Percentiles rank a stretch among this genome's conserved stretches.
Evolutionary conservation across 2,888 invertebrate genomes (phyloP).

Genomic region (Phlogophora meticulosa): DNA sequence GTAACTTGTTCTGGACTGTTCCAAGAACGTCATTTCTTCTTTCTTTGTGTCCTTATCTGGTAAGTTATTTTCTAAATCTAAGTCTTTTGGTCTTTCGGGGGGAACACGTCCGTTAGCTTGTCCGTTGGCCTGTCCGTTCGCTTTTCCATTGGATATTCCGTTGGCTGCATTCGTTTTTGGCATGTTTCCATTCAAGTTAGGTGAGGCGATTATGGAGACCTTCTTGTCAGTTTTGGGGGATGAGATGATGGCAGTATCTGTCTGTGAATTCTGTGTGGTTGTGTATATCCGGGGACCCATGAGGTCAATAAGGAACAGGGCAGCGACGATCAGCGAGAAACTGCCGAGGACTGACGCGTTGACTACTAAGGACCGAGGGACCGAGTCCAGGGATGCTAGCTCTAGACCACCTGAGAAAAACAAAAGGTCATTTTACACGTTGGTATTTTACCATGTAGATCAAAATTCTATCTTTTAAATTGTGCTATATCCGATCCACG

Average conservation of each 20-base stretch:
- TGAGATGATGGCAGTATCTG: conserved; percentile 75
- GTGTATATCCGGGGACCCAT: conserved; percentile 90
- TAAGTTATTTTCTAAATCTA: conserved; percentile 78
- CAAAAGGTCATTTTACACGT: background rate
- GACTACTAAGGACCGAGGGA: conserved; percentile 92
- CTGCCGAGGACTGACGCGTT: conserved; percentile 94
- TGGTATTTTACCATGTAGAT: background rate
- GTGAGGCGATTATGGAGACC: conserved; percentile 77
- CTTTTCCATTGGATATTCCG: conserved; percentile 59
- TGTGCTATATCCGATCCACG: no score
- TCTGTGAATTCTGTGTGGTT: conserved; percentile 84
- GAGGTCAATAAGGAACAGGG: conserved; percentile 93
- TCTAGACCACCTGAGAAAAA: conserved; percentile 91
- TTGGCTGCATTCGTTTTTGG: conserved; percentile 33
- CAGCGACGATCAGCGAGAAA: conserved; percentile 92
- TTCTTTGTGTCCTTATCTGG: conserved; percentile 71
- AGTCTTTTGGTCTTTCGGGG: conserved; percentile 82
- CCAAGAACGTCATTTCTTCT: conserved; percentile 75
- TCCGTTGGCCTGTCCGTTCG: conserved; percentile 60
- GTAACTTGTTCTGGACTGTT: conserved; percentile 75
- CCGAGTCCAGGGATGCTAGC: conserved; percentile 93
- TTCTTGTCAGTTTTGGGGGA: conserved; percentile 82
- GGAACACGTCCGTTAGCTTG: conserved; percentile 71
- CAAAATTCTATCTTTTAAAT: background rate
- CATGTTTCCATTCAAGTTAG: conserved; percentile 70